Evolutionary conservation across 1,140 invertebrate species (phyloP).

Genomic region (Apis cerana): DNA sequence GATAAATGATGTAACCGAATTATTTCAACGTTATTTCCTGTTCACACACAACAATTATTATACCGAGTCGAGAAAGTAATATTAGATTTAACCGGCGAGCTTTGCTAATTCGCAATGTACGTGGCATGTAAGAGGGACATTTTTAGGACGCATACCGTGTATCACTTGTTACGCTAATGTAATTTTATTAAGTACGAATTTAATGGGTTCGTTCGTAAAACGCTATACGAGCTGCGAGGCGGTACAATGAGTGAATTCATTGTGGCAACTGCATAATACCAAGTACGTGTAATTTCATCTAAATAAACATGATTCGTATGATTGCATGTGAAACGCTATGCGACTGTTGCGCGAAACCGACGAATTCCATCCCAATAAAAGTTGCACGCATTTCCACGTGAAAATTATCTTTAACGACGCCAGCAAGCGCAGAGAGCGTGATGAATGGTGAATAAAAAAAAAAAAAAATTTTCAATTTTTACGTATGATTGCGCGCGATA

Average conservation of each 20-base stretch:
- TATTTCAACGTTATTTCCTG: too few species aligned
- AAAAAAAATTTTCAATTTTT: neutral
- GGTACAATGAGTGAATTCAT: slow-evolving; percentile 30
- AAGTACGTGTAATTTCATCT: slow-evolving; percentile 26
- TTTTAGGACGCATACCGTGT: neutral
- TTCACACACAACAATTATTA: neutral
- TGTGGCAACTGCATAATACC: neutral
- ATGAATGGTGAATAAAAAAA: too few species aligned
- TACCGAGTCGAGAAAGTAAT: neutral
- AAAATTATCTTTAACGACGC: neutral
- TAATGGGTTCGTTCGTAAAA: slow-evolving; percentile 47
- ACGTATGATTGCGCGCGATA: neutral
- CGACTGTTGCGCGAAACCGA: neutral
- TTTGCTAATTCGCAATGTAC: neutral
- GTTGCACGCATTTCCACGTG: neutral
- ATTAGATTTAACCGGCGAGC: neutral
- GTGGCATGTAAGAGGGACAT: slow-evolving; percentile 5
- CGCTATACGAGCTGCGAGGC: slow-evolving; percentile 3
- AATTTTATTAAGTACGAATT: slow-evolving; percentile 55
- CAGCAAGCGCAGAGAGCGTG: too few species aligned
- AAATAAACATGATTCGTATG: slow-evolving; percentile 38
- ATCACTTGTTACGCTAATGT: neutral
- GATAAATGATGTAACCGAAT: too few species aligned
- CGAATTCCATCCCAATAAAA: slow-evolving; percentile 7
- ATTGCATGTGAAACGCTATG: slow-evolving; percentile 20